Base-by-base conservation (phyloP, 2,797 vertebrate species). In the Poeciliopsis turneri region DNA sequence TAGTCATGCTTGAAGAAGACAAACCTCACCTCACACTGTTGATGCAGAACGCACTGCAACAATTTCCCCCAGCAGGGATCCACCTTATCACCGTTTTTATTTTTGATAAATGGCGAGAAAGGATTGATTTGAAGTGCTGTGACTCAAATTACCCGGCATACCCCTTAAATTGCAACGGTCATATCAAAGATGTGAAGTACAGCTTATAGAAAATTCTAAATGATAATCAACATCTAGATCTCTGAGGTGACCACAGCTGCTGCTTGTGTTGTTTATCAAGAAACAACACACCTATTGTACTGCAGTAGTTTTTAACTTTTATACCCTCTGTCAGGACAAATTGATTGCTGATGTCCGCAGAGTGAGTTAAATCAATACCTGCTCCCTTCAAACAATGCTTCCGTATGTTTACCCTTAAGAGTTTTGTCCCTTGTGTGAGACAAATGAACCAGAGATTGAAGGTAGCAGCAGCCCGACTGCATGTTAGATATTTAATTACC, bases 1-100 rank as follows among this genome's bases (percentile, higher is more conserved):
- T 92, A 93, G 92, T 90, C 86, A 28, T 76, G 78, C 85, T 75
- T 87, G 83, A 90, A 81, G 88, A 86, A 83, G 73, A 87, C 86
- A 90, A 90, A 86, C 79, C 74, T 78, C 68, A 80, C 49, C 47
- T 28, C 30, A 70, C 81, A 75, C 68, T 86, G 75, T 71, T 79
- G 83, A 61, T 74, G 76, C 79, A 78, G 81, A 86, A 72, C 82
- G 75, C 30, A 79, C 51, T 78, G 89, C 82, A 87, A 86, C 82
- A 78, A 83, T 86, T 87, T 89, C 86, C 74, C 74, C 82, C 84
- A 76, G 79, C 83, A 84, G 75, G 43, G 20, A 81, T 72, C 75
- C 69, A 39, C 69, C 83, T 76, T 45, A 85, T 69, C 10, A 49
- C 61, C 2, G 6, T 72, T 81, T 82, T 82, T 76, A 69, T 82